Evolutionary conservation across 2,113 vertebrate genomes (phyloP), one percentile per base, ranked within the genome.

Genomic region (Pholis gunnellus): DNA sequence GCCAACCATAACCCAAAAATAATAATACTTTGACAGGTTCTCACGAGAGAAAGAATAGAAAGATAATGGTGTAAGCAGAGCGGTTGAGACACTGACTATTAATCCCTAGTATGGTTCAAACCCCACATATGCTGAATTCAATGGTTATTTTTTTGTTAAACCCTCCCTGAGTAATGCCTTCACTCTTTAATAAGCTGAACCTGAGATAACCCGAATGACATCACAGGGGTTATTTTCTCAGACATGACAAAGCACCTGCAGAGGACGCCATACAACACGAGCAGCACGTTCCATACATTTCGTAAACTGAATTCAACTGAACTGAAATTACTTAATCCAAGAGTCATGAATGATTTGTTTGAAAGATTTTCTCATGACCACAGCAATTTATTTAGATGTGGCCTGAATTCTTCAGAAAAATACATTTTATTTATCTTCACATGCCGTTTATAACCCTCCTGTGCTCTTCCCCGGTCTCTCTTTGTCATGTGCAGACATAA

Each of bases 401-500:
- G 10, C 15, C 8, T 40, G 34, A 57, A 56, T 71, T 56, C 48
- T 0, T 3, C 15, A 71, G 5, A 27, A 66, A n/a, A 50, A 38
- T 17, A 34, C 6, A 31, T 68, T 44, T 66, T 11, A 13, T 80
- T 20, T 50, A 56, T 13, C 46, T 54, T 59, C 29, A 25, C n/a
- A 22, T 60, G 27, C n/a, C 25, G 36, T 57, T 78, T 56, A 56
- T 52, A 48, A 64, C 13, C 8, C 56, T 64, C n/a, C 46, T 2
- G 7, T 50, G 6, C 22, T 7, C 46, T 29, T 75, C 57, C 57
- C 9, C n/a, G 15, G 29, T 38, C 61, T 27, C 18, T 61, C 64
- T 76, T 56, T 81, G 44, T 48, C 40, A 36, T 34, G 17, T 46
- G 66, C 54, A 14, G 44, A 72, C 56, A 72, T 29, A 72, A 59